phyloP scores from a whole-genome alignment of 2,888 invertebrate genomes.

The Zonitis immaculata region DNA sequence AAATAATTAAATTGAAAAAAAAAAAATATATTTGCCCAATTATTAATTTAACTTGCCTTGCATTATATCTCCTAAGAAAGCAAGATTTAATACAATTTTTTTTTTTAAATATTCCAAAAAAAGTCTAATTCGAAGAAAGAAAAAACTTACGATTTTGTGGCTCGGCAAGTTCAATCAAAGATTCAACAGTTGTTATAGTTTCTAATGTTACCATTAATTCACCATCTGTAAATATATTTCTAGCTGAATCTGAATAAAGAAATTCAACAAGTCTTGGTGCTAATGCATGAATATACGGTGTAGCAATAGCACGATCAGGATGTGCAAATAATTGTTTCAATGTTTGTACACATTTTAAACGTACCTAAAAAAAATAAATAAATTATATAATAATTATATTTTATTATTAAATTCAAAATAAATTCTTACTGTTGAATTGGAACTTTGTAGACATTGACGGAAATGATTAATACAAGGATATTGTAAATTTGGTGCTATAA shows the following conservation, averaged over 20 bases:
- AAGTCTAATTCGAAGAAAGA: too few relatives aligned
- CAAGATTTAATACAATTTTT: slow-evolving; percentile 16
- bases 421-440: slow-evolving; percentile 56
- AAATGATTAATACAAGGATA: slow-evolving; percentile 92
- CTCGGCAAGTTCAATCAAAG: slow-evolving; percentile 67
- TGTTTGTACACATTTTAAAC: slow-evolving; percentile 74
- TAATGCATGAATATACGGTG: slow-evolving; percentile 76
- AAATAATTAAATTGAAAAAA: too few relatives aligned
- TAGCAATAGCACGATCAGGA: slow-evolving; percentile 63
- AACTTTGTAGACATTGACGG: slow-evolving; percentile 71
- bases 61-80: slow-evolving; percentile 51
- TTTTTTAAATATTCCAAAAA: not conserved
- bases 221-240: slow-evolving; percentile 58
- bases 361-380: too few relatives aligned
- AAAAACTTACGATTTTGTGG: slow-evolving; percentile 69
- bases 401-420: not conserved
- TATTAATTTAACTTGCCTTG: slow-evolving; percentile 58
- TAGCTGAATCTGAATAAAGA: slow-evolving; percentile 61
- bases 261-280: slow-evolving; percentile 75
- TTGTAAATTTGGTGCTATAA: slow-evolving; percentile 74
- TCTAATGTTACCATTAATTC: slow-evolving; percentile 69
- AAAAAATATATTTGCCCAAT: too few relatives aligned
- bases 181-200: slow-evolving; percentile 69
- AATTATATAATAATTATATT: slow-evolving; percentile 10
- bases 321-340: slow-evolving; percentile 72